These are phyloP conservation scores for Stegodyphus dumicola DNA, from an alignment of 1,140 invertebrate genomes.

Conservation along the genomic window DNA sequence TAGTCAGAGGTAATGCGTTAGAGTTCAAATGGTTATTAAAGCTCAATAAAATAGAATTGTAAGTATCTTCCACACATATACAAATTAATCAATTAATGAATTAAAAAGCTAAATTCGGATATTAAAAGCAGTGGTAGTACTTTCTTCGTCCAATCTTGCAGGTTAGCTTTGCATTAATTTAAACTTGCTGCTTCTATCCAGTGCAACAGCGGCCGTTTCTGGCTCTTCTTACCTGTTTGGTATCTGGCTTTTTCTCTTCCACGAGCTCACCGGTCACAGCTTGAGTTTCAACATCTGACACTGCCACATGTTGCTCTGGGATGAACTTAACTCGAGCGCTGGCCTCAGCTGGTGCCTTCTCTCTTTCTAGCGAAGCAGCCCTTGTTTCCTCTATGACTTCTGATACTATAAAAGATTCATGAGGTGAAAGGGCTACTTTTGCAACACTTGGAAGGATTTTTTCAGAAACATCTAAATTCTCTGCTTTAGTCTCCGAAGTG, in stretches of 20 bases:
- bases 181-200: constrained; percentile 32
- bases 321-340: constrained; percentile 63
- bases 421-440: constrained; percentile 28
- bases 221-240: constrained; percentile 52
- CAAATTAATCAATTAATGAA: constrained; percentile 23
- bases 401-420: constrained; percentile 55
- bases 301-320: constrained; percentile 62
- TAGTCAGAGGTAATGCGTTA: constrained; percentile 3
- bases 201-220: neutral
- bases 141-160: constrained; percentile 6
- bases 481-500: constrained; percentile 28
- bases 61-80: neutral
- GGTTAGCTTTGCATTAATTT: constrained; percentile 37
- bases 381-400: constrained; percentile 63
- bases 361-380: constrained; percentile 63
- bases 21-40: constrained; percentile 24
- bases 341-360: constrained; percentile 61
- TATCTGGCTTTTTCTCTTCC: constrained; percentile 47
- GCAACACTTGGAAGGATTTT: neutral
- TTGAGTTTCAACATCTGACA: constrained; percentile 58
- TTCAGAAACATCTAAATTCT: constrained; percentile 13
- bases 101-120: neutral
- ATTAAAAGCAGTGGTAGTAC: constrained; percentile 22
- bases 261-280: constrained; percentile 53
- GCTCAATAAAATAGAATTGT: constrained; percentile 12